A percentile compares a stretch with the other conserved stretches of the same genome.
phyloP scores from a whole-genome alignment of 2,113 vertebrate genomes.

The Myrmophylax atrothorax region DNA sequence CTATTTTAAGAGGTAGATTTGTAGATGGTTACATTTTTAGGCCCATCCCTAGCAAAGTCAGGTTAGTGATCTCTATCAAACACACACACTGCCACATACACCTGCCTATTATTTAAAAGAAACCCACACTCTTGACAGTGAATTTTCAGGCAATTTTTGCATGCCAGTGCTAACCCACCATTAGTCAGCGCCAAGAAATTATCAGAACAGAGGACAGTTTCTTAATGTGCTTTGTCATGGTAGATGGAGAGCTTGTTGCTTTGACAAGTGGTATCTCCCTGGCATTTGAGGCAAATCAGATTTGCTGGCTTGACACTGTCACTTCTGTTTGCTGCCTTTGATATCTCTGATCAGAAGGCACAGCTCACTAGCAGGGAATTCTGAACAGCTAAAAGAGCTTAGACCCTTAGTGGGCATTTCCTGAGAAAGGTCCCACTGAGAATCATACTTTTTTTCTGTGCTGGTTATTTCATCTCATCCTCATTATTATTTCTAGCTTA shows the following conservation, averaged over 20 bases:
- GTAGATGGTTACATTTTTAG: not conserved
- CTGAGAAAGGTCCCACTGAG: not conserved
- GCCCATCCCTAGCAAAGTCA: not conserved
- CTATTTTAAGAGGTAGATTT: not conserved
- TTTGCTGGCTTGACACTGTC: not conserved
- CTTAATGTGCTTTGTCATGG: not conserved
- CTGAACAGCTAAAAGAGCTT: not conserved
- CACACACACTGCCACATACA: not conserved
- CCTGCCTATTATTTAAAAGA: not conserved
- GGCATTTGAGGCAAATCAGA: not conserved
- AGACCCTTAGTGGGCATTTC: not conserved
- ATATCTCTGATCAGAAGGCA: not conserved
- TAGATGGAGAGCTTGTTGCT: not conserved
- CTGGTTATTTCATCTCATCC: not conserved
- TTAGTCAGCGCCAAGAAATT: slow-evolving; percentile 2
- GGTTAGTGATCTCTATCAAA: not conserved
- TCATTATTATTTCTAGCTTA: not conserved
- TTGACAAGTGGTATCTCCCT: not conserved
- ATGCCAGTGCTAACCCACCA: not conserved
- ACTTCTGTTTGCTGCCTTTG: not conserved
- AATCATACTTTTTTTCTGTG: not conserved
- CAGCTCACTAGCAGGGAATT: not conserved
- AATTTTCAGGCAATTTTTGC: not conserved
- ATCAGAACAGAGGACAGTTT: not conserved
- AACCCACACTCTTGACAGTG: not conserved